Evolutionary conservation across 1,140 invertebrate species (phyloP).

Genomic region (Heliothis subflexa): DNA sequence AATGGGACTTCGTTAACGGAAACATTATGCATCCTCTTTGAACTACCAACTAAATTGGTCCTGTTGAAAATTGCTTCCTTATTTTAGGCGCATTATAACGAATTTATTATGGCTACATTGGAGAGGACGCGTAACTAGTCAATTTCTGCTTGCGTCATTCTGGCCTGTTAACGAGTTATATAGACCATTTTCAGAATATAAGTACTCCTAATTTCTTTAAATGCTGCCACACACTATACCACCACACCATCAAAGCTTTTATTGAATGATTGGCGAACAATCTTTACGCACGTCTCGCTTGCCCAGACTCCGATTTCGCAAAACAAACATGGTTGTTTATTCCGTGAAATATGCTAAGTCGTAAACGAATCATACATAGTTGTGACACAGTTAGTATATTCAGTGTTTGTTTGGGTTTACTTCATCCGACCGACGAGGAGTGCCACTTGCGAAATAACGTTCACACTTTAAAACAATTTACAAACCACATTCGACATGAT

Average conservation of each 20-base stretch:
- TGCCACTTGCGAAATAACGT: conserved; percentile 47
- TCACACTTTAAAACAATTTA: conserved; percentile 38
- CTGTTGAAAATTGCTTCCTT: conserved; percentile 63
- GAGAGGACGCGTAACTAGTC: not conserved
- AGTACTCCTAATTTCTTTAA: too few relatives aligned
- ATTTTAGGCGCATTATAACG: conserved; percentile 29
- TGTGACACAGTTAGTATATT: conserved; percentile 48
- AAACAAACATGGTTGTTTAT: conserved; percentile 50
- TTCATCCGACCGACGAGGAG: conserved; percentile 43
- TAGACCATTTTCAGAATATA: not conserved
- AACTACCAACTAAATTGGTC: conserved; percentile 56
- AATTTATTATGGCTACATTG: not conserved
- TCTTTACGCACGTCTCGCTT: conserved; percentile 3
- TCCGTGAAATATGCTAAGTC: conserved; percentile 48
- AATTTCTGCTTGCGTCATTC: not conserved
- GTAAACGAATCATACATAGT: conserved; percentile 48
- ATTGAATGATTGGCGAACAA: not conserved
- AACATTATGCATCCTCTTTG: conserved; percentile 61
- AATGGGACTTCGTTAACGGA: conserved; percentile 55
- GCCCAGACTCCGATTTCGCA: conserved; percentile 44
- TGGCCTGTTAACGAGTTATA: not conserved
- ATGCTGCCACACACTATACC: not conserved
- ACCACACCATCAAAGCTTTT: conserved; percentile 1
- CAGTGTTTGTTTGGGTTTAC: conserved; percentile 49
- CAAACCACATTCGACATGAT: conserved; percentile 38